These are phyloP conservation scores for Leptestheria dahalacensis DNA, from an alignment of 1,140 invertebrate genomes.

Conservation along the genomic window DNA sequence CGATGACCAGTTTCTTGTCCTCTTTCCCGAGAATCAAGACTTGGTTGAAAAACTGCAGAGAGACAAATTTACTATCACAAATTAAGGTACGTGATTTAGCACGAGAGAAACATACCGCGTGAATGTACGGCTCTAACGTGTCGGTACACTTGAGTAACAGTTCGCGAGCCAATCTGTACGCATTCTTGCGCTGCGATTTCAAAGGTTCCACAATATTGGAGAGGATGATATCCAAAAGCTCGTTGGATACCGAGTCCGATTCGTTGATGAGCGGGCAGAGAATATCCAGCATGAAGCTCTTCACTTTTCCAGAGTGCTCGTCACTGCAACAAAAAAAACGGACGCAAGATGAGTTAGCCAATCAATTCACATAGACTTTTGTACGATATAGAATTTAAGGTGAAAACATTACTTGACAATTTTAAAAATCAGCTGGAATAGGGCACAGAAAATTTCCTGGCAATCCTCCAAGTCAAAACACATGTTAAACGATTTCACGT, in stretches of 20 bases:
- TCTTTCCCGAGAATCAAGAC: slow-evolving; percentile 81
- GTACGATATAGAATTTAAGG: slow-evolving; percentile 3
- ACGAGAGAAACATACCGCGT: slow-evolving; percentile 57
- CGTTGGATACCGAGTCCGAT: slow-evolving; percentile 85
- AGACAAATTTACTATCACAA: slow-evolving; percentile 14
- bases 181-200: slow-evolving; percentile 78
- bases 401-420: slow-evolving; percentile 69
- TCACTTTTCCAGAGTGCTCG: slow-evolving; percentile 88
- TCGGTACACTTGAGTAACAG: slow-evolving; percentile 77
- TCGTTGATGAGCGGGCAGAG: slow-evolving; percentile 85
- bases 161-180: slow-evolving; percentile 79
- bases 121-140: slow-evolving; percentile 84
- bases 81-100: background rate
- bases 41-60: slow-evolving; percentile 80
- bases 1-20: slow-evolving; percentile 61
- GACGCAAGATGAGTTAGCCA: no score
- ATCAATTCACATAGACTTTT: background rate
- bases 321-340: slow-evolving; percentile 45
- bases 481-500: slow-evolving; percentile 98
- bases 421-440: slow-evolving; percentile 91
- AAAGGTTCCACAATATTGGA: slow-evolving; percentile 91
- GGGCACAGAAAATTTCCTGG: slow-evolving; percentile 85
- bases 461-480: slow-evolving; percentile 95
- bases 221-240: slow-evolving; percentile 83
- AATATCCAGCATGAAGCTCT: slow-evolving; percentile 91